Evolutionary conservation across 2,113 vertebrate genomes (phyloP).

Genomic region (Columba livia): DNA sequence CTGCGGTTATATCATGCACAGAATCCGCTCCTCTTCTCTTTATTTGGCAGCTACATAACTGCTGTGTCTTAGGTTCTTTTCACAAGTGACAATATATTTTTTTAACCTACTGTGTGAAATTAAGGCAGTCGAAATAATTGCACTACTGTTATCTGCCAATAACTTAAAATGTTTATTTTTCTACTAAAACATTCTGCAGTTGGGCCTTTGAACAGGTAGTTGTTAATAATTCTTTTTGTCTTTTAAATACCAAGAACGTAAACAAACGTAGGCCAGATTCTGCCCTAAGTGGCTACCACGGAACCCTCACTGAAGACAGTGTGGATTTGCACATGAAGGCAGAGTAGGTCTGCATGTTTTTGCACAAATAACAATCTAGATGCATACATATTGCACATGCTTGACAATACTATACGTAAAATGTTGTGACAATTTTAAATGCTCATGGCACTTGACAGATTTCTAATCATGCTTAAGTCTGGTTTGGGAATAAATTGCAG

Average conservation of each 20-base stretch:
- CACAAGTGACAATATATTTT: constrained; percentile 9
- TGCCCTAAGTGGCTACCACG: background rate
- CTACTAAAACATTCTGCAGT: constrained; percentile 37
- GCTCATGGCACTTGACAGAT: background rate
- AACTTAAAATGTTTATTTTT: constrained; percentile 66
- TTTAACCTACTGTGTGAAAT: constrained; percentile 46
- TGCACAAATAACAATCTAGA: constrained; percentile 37
- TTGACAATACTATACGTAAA: background rate
- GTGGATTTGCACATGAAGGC: constrained; percentile 12
- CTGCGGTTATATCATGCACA: background rate
- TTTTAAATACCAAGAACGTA: constrained; percentile 18
- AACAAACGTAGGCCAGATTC: background rate
- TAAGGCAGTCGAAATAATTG: constrained; percentile 52
- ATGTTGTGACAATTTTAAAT: background rate
- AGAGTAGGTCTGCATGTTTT: constrained; percentile 1
- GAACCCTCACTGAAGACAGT: background rate
- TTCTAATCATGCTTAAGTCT: background rate
- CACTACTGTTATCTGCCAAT: constrained; percentile 51
- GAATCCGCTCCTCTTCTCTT: background rate
- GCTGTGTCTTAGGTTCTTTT: constrained; percentile 34
- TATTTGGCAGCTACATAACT: constrained; percentile 50
- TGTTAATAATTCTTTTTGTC: background rate
- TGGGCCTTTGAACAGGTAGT: background rate
- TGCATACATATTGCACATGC: constrained; percentile 3
- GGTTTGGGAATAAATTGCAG: background rate